These are phyloP conservation scores for Hemicrepidius hirtus DNA, from an alignment of 2,888 invertebrate species.

Conservation along the genomic window DNA sequence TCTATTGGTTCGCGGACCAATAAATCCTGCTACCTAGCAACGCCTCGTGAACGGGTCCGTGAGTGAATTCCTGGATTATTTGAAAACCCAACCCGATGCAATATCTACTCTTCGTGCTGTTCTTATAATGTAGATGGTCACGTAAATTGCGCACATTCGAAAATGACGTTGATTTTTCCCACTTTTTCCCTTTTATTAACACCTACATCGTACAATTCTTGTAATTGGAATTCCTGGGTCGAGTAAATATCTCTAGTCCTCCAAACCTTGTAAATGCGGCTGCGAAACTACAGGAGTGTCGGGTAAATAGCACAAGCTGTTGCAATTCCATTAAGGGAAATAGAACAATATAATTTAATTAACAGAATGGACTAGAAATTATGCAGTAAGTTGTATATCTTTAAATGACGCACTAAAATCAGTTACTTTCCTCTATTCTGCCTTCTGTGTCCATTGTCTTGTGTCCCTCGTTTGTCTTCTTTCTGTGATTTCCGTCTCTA, in stretches of 20 bases:
- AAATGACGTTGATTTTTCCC: constrained; percentile 9
- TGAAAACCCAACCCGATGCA: constrained; percentile 36
- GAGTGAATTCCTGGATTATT: constrained; percentile 42
- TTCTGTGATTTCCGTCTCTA: too few species aligned
- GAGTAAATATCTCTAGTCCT: not conserved
- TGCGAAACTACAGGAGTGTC: too few species aligned
- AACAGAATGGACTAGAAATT: too few species aligned
- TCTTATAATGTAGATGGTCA: constrained; percentile 23
- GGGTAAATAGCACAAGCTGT: too few species aligned
- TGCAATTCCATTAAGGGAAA: too few species aligned
- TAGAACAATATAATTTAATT: too few species aligned
- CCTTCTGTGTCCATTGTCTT: too few species aligned
- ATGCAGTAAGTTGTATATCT: too few species aligned
- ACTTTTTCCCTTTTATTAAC: constrained; percentile 8
- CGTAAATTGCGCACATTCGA: constrained; percentile 12
- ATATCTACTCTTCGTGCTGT: constrained; percentile 30
- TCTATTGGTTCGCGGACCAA: constrained; percentile 27
- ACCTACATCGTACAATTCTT: not conserved
- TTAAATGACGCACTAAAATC: too few species aligned
- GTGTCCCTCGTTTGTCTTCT: too few species aligned
- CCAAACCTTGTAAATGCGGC: too few species aligned
- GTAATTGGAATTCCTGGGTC: not conserved
- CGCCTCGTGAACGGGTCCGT: constrained; percentile 15
- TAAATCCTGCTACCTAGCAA: constrained; percentile 41
- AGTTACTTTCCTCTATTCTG: too few species aligned